Base-by-base conservation (phyloP, 35 echinoderm and acorn worm genomes). In the Ophiothrix spiculata region DNA sequence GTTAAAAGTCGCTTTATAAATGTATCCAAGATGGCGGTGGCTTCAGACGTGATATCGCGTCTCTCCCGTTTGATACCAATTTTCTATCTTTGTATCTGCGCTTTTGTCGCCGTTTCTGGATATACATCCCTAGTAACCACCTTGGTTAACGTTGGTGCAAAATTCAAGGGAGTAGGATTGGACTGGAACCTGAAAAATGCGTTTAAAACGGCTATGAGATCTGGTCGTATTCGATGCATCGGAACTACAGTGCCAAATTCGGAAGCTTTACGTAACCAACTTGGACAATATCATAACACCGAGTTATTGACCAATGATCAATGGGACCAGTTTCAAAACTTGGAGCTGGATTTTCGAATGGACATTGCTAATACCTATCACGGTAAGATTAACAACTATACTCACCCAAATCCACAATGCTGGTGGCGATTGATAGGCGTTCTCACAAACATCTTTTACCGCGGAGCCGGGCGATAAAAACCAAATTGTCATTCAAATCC, bases 81-180 rank as follows among this genome's bases (percentile, higher is more conserved):
- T n/a, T n/a, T n/a, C n/a, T n/a, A n/a, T n/a, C n/a, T n/a, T n/a
- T n/a, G n/a, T n/a, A n/a, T n/a, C n/a, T n/a, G n/a, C n/a, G n/a
- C n/a, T n/a, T n/a, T n/a, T n/a, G n/a, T n/a, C n/a, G n/a, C n/a
- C n/a, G n/a, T n/a, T n/a, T n/a, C n/a, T n/a, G n/a, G n/a, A n/a
- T n/a, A n/a, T n/a, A 69, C 60, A 69, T 69, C 60, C 60, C 60
- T 69, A 28, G 60, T 69, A 69, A 69, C 60, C 29, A 69, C 60
- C 60, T 2, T 69, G 60, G 60, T 69, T 69, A 69, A 69, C 60
- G 60, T 25, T 69, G 29, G 60, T 69, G 60, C 60, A 69, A 25
- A 15, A 25, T 69, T 69, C 16, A n/a, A 69, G 60, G 29, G 29
- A 28, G 3, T 69, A 10, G 29, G 60, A 28, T 25, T 69, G 60